These are phyloP conservation scores for Abrostola triplasia DNA, from an alignment of 2,888 invertebrate species.

Conservation along the genomic window DNA sequence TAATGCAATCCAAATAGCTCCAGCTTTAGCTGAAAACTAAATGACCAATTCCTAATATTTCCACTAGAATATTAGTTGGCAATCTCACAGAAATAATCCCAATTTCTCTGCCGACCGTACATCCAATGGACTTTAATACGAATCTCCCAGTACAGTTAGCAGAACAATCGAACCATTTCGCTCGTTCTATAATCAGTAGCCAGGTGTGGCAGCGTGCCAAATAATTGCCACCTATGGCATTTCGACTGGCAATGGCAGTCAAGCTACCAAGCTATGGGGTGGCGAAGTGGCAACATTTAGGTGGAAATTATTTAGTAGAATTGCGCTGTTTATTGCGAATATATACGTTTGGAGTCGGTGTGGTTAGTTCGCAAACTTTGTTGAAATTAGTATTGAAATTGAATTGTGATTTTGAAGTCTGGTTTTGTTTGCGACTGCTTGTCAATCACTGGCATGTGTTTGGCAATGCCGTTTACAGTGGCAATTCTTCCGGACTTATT, in stretches of 20 bases:
- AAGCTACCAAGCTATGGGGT: not conserved
- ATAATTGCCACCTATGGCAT: conserved; percentile 42
- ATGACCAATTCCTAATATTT: no score
- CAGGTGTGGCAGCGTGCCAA: conserved; percentile 45
- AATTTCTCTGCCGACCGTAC: conserved; percentile 35
- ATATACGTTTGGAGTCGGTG: no score
- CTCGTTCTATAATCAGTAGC: conserved; percentile 47
- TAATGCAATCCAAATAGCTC: no score
- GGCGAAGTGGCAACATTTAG: conserved; percentile 11
- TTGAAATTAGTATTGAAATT: no score
- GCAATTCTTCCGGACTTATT: no score
- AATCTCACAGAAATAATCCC: not conserved
- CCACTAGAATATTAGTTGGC: no score
- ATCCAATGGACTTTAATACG: conserved; percentile 40
- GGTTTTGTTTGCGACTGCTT: no score
- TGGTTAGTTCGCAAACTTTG: no score
- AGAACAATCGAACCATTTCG: conserved; percentile 40
- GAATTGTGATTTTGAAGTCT: no score
- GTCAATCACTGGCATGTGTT: no score
- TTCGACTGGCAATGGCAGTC: conserved; percentile 11
- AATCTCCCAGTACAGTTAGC: conserved; percentile 40
- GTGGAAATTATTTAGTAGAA: conserved; percentile 8
- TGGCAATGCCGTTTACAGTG: no score
- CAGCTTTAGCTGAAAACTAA: no score
- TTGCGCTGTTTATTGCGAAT: not conserved